Conservation (phyloP, 2,113 vertebrate genomes). For the Catharus bicknelli region DNA sequence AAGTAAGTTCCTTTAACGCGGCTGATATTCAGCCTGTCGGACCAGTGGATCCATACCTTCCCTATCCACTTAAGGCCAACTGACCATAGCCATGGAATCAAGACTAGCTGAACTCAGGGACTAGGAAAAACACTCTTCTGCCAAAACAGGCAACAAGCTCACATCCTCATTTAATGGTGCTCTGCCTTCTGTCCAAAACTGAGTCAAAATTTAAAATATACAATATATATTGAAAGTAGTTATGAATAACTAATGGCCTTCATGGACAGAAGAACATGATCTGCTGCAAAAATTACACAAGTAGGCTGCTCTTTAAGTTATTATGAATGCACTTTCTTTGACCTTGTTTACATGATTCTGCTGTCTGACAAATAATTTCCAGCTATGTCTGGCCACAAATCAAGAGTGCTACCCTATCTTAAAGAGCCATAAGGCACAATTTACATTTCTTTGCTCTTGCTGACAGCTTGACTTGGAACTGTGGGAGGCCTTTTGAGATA, state of each 20-base stretch:
- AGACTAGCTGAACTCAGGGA: background rate
- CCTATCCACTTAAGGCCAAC: background rate
- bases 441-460: background rate
- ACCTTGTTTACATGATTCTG: background rate
- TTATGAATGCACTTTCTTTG: background rate
- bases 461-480: background rate
- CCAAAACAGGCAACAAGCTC: background rate
- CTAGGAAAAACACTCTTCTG: background rate
- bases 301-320: background rate
- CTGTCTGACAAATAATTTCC: background rate
- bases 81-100: background rate
- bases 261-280: background rate
- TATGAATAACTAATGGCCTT: background rate
- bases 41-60: background rate
- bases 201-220: background rate
- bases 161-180: background rate
- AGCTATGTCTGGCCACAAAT: background rate
- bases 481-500: background rate
- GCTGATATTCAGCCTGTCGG: background rate
- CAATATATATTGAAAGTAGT: background rate
- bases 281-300: background rate
- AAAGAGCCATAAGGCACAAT: background rate
- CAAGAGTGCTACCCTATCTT: background rate
- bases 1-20: background rate
- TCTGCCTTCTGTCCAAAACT: background rate